These are phyloP conservation scores for Brienomyrus longianalis DNA, from an alignment of 2,113 vertebrate genomes.

Conservation along the genomic window DNA sequence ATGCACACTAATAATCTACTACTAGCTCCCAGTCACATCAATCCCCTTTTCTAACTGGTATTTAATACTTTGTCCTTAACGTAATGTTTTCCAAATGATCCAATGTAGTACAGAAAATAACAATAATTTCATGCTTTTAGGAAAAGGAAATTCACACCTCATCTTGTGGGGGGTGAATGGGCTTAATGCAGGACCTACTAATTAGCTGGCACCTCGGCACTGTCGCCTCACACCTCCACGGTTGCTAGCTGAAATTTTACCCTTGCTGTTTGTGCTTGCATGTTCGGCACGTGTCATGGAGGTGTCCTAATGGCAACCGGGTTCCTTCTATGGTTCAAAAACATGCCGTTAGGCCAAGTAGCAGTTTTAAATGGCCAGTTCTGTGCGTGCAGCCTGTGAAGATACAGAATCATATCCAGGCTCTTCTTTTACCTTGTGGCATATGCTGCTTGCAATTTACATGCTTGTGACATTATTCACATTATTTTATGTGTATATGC, in stretches of 20 bases:
- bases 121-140: background rate
- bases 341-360: background rate
- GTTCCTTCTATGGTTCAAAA: background rate
- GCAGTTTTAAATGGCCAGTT: background rate
- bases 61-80: background rate
- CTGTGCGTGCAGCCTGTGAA: background rate
- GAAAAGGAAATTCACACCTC: background rate
- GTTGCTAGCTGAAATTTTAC: background rate
- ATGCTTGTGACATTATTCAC: background rate
- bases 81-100: background rate
- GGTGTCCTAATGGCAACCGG: background rate
- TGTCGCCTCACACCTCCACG: background rate
- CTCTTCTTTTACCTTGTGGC: background rate
- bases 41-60: background rate
- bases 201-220: background rate
- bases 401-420: background rate
- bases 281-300: background rate
- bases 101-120: background rate
- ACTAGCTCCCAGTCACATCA: background rate
- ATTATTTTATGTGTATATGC: background rate
- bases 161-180: background rate
- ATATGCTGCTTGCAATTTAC: background rate
- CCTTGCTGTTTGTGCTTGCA: background rate
- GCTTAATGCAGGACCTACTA: background rate
- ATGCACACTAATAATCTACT: background rate